A percentile compares a stretch with the other conserved stretches of the same genome.
Evolutionary conservation across 2,888 invertebrate species (phyloP).

Genomic region (Stenoptilia bipunctidactyla): DNA sequence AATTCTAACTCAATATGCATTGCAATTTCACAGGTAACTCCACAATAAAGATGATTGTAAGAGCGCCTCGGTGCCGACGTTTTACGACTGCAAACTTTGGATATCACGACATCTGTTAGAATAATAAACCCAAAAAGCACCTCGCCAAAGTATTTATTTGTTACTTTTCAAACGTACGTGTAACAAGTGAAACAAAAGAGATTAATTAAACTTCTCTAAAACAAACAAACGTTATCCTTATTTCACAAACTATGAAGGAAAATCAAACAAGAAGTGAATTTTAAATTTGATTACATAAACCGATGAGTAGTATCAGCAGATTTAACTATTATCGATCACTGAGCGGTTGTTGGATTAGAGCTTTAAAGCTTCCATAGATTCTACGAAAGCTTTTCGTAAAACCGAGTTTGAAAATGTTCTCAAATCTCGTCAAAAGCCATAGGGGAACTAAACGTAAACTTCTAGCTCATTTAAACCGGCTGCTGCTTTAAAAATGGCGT

Average conservation of each 20-base stretch:
- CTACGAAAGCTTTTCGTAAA: background rate
- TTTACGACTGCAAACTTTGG: slow-evolving; percentile 57
- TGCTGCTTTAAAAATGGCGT: slow-evolving; percentile 32
- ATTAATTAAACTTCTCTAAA: background rate
- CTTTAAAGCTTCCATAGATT: background rate
- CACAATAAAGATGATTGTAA: slow-evolving; percentile 56
- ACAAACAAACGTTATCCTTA: background rate
- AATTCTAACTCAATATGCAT: slow-evolving; percentile 9
- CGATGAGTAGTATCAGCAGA: background rate
- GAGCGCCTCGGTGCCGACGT: slow-evolving; percentile 58
- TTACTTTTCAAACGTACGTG: background rate
- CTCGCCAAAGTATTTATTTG: slow-evolving; percentile 23
- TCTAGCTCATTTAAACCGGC: slow-evolving; percentile 4
- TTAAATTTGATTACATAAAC: background rate
- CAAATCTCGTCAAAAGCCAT: background rate
- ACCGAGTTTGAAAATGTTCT: background rate
- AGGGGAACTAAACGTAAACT: background rate
- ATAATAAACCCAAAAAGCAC: slow-evolving; percentile 51
- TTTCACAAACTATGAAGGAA: background rate
- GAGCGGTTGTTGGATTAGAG: background rate
- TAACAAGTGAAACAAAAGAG: background rate
- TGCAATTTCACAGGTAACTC: slow-evolving; percentile 41
- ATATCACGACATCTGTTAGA: slow-evolving; percentile 59
- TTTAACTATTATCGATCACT: background rate
- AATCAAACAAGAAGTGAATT: background rate